phyloP scores from a whole-genome alignment of 2,113 vertebrate species.

The Pluvianellus socialis region DNA sequence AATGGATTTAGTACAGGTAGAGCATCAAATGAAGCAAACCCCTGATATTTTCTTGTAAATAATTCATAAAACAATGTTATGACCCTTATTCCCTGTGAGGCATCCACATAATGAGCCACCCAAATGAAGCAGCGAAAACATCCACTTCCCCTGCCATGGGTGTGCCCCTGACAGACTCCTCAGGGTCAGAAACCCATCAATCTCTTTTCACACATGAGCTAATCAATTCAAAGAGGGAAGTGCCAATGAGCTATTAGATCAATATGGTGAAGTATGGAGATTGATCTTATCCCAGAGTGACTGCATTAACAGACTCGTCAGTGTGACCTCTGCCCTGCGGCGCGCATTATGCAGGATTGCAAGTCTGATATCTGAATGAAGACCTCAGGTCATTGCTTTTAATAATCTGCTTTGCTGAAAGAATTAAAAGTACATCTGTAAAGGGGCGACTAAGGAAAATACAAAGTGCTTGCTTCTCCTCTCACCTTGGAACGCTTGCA shows the following conservation, averaged over 20 bases:
- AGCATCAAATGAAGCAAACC: background rate
- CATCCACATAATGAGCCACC: background rate
- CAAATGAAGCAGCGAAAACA: background rate
- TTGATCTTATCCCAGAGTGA: slow-evolving; percentile 89
- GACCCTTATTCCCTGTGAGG: background rate
- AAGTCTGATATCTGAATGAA: slow-evolving; percentile 66
- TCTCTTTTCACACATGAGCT: slow-evolving; percentile 72
- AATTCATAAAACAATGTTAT: slow-evolving; percentile 22
- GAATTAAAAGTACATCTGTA: slow-evolving; percentile 54
- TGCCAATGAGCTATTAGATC: slow-evolving; percentile 80
- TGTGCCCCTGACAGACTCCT: slow-evolving; percentile 39
- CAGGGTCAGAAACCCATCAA: slow-evolving; percentile 64
- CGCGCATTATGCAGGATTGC: slow-evolving; percentile 76
- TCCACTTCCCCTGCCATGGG: background rate
- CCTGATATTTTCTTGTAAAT: background rate
- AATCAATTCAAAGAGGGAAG: slow-evolving; percentile 72
- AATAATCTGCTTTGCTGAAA: slow-evolving; percentile 63
- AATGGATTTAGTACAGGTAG: background rate
- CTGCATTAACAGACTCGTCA: slow-evolving; percentile 85
- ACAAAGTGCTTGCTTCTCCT: background rate
- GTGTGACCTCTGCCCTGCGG: slow-evolving; percentile 84
- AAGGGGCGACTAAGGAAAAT: slow-evolving; percentile 32
- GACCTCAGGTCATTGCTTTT: slow-evolving; percentile 68
- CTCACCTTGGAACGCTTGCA: background rate
- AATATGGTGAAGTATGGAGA: slow-evolving; percentile 85